Evolutionary conservation across 2,113 vertebrate genomes (phyloP).

Genomic region (Trematomus loennbergii): DNA sequence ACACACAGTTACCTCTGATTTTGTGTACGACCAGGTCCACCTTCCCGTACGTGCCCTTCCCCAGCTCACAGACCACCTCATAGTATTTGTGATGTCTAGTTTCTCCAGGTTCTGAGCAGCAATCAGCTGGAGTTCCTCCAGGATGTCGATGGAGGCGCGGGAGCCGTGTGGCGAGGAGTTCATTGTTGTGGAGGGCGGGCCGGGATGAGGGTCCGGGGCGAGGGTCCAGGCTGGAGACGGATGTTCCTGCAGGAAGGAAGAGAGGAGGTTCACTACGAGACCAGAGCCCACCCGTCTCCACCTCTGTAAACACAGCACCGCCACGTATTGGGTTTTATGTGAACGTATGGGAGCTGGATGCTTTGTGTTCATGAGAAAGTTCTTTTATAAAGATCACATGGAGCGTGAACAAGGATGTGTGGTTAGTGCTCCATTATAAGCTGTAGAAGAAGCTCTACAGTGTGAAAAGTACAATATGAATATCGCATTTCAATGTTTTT

Average conservation of each 20-base stretch:
- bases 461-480: too few species aligned
- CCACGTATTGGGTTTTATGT: neutral
- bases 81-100: conserved; percentile 85
- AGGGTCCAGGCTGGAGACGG: conserved; percentile 43
- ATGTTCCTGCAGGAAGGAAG: conserved; percentile 66
- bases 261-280: conserved; percentile 13
- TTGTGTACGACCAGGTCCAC: conserved; percentile 87
- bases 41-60: conserved; percentile 87
- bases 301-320: neutral
- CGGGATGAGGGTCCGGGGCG: neutral
- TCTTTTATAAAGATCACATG: neutral
- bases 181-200: conserved; percentile 67
- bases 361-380: conserved; percentile 21
- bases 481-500: too few species aligned
- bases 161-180: conserved; percentile 75
- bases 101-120: conserved; percentile 86
- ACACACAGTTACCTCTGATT: conserved; percentile 76
- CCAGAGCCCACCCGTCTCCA: conserved; percentile 13
- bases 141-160: conserved; percentile 79
- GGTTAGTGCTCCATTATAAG: too few species aligned
- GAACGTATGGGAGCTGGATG: neutral
- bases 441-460: neutral
- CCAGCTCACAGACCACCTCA: conserved; percentile 85
- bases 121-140: conserved; percentile 86
- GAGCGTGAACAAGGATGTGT: neutral